phyloP scores from a whole-genome alignment of 2,113 vertebrate species.

The Xenopus tropicalis region DNA sequence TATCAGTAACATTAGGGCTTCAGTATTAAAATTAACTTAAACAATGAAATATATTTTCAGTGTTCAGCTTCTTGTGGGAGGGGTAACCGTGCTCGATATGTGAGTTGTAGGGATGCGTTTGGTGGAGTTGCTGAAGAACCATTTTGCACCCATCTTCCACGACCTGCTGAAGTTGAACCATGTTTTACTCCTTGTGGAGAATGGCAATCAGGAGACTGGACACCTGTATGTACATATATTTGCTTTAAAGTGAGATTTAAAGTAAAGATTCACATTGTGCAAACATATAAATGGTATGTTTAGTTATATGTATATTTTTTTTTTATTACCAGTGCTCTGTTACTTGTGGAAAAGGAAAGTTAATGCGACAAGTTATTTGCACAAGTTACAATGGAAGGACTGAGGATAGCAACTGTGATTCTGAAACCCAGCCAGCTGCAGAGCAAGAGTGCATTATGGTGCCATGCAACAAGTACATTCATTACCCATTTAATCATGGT shows the following conservation, averaged over 20 bases:
- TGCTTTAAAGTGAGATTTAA: not conserved
- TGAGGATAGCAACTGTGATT: conserved; percentile 80
- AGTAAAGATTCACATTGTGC: not conserved
- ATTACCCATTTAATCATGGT: conserved; percentile 61
- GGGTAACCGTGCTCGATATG: conserved; percentile 83
- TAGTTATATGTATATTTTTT: conserved; percentile 24
- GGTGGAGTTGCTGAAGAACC: conserved; percentile 82
- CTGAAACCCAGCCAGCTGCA: conserved; percentile 64
- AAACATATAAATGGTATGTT: conserved; percentile 34
- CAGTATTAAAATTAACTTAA: no score
- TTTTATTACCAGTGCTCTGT: conserved; percentile 81
- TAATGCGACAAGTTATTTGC: conserved; percentile 82
- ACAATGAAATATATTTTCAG: conserved; percentile 56
- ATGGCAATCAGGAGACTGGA: conserved; percentile 88
- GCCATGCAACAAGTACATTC: conserved; percentile 69
- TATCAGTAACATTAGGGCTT: no score
- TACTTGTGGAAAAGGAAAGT: conserved; percentile 75
- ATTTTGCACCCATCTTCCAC: conserved; percentile 73
- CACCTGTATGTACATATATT: conserved; percentile 73
- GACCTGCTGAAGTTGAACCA: conserved; percentile 74
- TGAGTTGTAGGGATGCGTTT: conserved; percentile 84
- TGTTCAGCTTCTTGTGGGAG: conserved; percentile 90
- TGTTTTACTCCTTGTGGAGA: conserved; percentile 90
- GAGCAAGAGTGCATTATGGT: conserved; percentile 77
- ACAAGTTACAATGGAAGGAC: conserved; percentile 79